These are phyloP conservation scores for Mycetomoellerius zeteki DNA, from an alignment of 1,140 invertebrate species.

Conservation along the genomic window DNA sequence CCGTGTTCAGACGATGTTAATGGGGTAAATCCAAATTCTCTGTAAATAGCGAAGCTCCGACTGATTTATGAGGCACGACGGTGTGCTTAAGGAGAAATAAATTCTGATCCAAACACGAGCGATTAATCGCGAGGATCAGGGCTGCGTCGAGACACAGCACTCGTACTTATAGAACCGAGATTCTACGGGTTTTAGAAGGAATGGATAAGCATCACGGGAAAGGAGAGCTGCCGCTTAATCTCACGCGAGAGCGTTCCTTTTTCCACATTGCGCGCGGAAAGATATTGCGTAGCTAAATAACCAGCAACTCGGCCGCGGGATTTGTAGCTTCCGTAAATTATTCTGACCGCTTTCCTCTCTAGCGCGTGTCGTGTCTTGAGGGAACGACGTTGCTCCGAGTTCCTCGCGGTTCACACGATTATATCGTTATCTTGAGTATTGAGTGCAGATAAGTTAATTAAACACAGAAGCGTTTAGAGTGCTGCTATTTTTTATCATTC, in stretches of 20 bases:
- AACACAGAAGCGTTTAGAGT: not conserved
- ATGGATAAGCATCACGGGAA: slow-evolving; percentile 24
- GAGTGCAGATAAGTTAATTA: slow-evolving; percentile 30
- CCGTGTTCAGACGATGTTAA: slow-evolving; percentile 26
- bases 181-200: not conserved
- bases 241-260: slow-evolving; percentile 48
- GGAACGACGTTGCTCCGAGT: not conserved
- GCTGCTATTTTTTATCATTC: not conserved
- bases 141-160: slow-evolving; percentile 8
- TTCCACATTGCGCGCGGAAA: slow-evolving; percentile 36
- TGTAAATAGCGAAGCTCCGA: slow-evolving; percentile 15
- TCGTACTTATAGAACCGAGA: not conserved
- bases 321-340: slow-evolving; percentile 74
- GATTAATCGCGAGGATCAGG: slow-evolving; percentile 40
- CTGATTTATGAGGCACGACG: slow-evolving; percentile 47
- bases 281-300: slow-evolving; percentile 69
- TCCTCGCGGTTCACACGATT: slow-evolving; percentile 13
- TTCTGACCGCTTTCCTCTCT: slow-evolving; percentile 15
- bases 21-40: slow-evolving; percentile 35
- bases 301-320: slow-evolving; percentile 63
- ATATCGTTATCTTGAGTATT: slow-evolving; percentile 11
- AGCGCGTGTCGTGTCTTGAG: slow-evolving; percentile 17
- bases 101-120: slow-evolving; percentile 47
- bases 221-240: slow-evolving; percentile 70
- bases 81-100: slow-evolving; percentile 39